phyloP scores from a whole-genome alignment of 2,797 vertebrate genomes.

The Brachymystax lenok region DNA sequence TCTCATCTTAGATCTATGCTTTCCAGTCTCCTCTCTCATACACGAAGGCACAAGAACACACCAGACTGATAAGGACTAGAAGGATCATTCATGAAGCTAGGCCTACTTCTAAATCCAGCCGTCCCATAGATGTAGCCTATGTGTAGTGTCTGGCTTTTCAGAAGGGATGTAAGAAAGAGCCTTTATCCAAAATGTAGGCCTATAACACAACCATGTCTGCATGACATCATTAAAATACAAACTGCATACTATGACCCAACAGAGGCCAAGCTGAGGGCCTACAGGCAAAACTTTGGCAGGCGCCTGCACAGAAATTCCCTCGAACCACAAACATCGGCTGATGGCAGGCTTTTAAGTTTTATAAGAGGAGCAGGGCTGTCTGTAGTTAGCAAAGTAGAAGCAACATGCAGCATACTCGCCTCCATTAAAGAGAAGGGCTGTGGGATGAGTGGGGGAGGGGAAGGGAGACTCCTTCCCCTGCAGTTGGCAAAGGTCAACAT shows the following conservation, averaged over 20 bases:
- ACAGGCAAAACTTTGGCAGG: neutral
- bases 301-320: constrained; percentile 1
- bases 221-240: neutral
- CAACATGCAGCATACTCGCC: neutral
- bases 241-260: neutral
- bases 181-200: neutral
- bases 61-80: neutral
- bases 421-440: constrained; percentile 5
- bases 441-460: constrained; percentile 11
- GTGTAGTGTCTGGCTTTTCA: neutral
- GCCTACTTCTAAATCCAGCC: neutral
- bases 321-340: neutral
- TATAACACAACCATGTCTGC: neutral
- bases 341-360: neutral
- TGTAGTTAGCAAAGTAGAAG: constrained; percentile 2
- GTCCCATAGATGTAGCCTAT: neutral
- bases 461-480: neutral
- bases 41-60: neutral
- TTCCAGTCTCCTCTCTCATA: neutral
- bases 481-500: constrained; percentile 5
- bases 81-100: neutral
- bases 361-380: neutral
- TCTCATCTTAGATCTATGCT: neutral
- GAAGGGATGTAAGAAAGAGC: neutral
- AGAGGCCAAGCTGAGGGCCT: neutral